Evolutionary conservation across 2,888 invertebrate species (phyloP).

Genomic region (Philonicus albiceps): DNA sequence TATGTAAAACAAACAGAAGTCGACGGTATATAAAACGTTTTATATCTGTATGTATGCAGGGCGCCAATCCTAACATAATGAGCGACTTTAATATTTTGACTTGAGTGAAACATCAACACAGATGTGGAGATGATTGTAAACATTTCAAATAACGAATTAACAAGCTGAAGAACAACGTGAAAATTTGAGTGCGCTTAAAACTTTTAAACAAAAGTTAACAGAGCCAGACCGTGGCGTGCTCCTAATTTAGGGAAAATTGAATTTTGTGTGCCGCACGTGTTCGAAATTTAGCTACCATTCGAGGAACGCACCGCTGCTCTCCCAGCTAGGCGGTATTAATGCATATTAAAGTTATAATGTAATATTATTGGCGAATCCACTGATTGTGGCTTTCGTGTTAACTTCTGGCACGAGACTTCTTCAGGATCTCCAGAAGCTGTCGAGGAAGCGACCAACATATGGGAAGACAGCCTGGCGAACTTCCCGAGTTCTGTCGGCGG

Average conservation of each 20-base stretch:
- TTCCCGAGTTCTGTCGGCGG: background rate
- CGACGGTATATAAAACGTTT: background rate
- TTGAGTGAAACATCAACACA: slow-evolving; percentile 2
- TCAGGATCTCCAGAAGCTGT: background rate
- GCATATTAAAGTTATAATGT: background rate
- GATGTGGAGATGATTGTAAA: slow-evolving; percentile 14
- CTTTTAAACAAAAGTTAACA: background rate
- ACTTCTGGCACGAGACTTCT: background rate
- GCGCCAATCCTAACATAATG: background rate
- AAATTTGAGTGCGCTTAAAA: background rate
- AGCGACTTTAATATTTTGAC: background rate
- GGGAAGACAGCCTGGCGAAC: background rate
- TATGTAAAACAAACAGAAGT: background rate
- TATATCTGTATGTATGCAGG: background rate
- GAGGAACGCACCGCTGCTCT: background rate
- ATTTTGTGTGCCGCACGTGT: background rate
- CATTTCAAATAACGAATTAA: background rate
- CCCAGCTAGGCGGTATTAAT: background rate
- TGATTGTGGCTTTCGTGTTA: background rate
- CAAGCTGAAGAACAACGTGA: background rate
- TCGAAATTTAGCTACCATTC: background rate
- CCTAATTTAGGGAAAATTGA: background rate
- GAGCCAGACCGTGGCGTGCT: background rate
- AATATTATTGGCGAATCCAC: background rate
- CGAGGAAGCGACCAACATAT: background rate